Conservation (phyloP, 2,113 vertebrate genomes). For the Procavia capensis region DNA sequence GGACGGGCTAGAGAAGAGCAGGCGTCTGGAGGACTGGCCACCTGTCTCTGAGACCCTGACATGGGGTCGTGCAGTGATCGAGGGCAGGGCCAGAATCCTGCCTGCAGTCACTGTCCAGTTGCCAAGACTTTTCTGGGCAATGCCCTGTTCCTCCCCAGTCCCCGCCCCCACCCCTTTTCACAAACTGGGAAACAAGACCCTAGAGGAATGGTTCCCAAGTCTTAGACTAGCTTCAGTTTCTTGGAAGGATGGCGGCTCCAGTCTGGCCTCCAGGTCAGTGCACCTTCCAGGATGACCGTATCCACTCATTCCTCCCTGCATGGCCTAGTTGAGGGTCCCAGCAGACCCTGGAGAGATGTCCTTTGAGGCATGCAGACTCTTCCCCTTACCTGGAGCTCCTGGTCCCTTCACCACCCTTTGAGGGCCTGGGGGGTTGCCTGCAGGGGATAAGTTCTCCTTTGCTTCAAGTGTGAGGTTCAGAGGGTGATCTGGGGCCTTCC, state of each 20-base stretch:
- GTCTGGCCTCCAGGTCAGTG: not conserved
- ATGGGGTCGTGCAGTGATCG: not conserved
- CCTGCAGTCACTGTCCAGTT: not conserved
- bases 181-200: not conserved
- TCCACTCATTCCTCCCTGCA: accelerated
- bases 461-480: not conserved
- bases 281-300: not conserved
- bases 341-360: not conserved
- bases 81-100: not conserved
- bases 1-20: not conserved
- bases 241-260: not conserved
- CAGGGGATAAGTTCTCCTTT: not conserved
- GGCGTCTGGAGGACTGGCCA: not conserved
- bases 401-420: not conserved
- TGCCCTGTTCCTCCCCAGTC: not conserved
- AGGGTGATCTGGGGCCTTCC: not conserved
- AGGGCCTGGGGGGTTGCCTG: not conserved
- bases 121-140: not conserved
- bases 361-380: not conserved
- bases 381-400: not conserved
- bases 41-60: not conserved
- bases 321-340: not conserved
- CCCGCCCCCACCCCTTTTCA: not conserved
- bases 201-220: no score
- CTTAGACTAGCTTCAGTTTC: not conserved